Conservation (phyloP, 2,113 vertebrate genomes). For the Rhynchomys soricoides region DNA sequence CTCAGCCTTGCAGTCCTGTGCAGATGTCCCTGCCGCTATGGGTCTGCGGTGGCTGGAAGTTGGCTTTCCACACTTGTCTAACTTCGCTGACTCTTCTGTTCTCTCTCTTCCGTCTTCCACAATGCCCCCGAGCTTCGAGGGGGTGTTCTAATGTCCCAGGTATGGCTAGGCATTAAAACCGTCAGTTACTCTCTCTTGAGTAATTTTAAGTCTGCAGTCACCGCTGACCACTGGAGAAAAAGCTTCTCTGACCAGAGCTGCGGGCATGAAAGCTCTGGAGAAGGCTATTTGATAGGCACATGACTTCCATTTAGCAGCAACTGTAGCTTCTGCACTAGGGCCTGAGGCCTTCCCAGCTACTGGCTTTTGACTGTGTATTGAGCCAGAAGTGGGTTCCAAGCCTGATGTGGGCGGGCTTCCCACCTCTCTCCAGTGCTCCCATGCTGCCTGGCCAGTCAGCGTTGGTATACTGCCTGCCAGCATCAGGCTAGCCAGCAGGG, state of each 20-base stretch:
- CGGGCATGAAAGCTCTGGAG: too few species aligned
- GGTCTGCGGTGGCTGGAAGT: background rate
- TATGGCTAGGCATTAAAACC: too few species aligned
- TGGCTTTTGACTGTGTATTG: background rate
- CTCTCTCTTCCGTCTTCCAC: background rate
- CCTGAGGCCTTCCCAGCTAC: background rate
- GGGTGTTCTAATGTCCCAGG: background rate
- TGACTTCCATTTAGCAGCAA: too few species aligned
- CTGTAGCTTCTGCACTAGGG: background rate
- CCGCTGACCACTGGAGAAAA: background rate
- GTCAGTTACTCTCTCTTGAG: background rate
- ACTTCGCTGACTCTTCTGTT: too few species aligned
- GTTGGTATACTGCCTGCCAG: background rate
- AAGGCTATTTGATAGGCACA: background rate
- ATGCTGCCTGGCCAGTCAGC: background rate
- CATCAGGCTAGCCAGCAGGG: background rate
- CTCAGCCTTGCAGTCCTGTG: background rate
- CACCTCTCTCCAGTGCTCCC: background rate
- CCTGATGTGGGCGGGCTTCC: too few species aligned
- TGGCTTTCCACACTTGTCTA: background rate
- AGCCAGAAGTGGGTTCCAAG: background rate
- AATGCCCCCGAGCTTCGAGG: background rate
- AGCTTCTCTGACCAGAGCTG: background rate
- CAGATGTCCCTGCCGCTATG: too few species aligned
- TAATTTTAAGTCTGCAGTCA: background rate